Base-by-base conservation (phyloP, 2,113 vertebrate species). In the Sturnira hondurensis region DNA sequence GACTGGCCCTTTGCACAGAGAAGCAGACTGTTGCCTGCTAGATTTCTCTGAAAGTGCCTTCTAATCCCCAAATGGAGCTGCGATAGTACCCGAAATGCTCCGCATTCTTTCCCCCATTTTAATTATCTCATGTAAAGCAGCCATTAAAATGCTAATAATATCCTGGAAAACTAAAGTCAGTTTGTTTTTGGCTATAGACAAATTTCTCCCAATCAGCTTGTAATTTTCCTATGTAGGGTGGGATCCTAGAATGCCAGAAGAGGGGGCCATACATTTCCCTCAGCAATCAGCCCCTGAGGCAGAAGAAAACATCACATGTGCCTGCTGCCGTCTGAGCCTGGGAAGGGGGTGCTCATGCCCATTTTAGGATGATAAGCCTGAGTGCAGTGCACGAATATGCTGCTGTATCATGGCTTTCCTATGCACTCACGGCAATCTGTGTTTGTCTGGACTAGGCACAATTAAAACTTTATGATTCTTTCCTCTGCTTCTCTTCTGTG, bases 201-300 rank as follows among this genome's bases (percentile, higher is more conserved):
- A 17, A 82, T 89, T 93, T 89, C 14, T n/a, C 20, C 58, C 73
- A 63, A 26, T 33, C 22, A 10, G 11, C 43, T 50, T 63, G 31
- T 65, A 26, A 36, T 68, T 87, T 68, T 74, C 17, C 71, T 93
- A 14, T 14, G 10, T 36, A 65, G 43, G 0, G 0, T 73, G 45
- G 58, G 14, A 86, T 61, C n/a, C 73, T 89, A 86, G 56, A 86
- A 91, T 89, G 78, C 68, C 87, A 92, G 31, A 86, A 77, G 36
- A 71, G 36, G 14, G 45, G 36, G 52, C 8, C 20, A 71, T 93
- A 67, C 19, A 54, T 83, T 91, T 95, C 85, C 41, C 38, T 91
- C 41, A 83, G 41, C 11, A 41, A 19, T 26, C 83, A 73, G 31
- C 31, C 47, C 41, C 74, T 50, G 16, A 80, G 19, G 24, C 73